Evolutionary conservation across 2,888 invertebrate genomes (phyloP).

Genomic region (Plebejus melissa): DNA sequence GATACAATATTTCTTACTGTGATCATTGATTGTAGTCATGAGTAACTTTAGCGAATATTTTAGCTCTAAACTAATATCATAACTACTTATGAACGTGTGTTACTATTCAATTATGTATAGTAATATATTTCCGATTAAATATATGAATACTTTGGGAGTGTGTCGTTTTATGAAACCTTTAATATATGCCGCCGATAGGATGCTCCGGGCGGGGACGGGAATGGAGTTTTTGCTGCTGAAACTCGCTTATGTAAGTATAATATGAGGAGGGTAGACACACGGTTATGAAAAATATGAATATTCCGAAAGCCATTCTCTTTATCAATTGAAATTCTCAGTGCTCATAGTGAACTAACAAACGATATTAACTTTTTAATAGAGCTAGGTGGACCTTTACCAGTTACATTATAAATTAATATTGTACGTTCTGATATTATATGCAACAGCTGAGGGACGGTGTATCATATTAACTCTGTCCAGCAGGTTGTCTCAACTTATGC

Average conservation of each 20-base stretch:
- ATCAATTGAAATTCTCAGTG: not conserved
- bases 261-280: not conserved
- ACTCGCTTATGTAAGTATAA: slow-evolving; percentile 6
- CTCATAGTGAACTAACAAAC: not conserved
- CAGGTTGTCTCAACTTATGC: not conserved
- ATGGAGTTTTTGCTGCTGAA: not conserved
- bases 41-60: slow-evolving; percentile 37
- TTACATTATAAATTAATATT: not conserved
- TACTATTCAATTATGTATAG: slow-evolving; percentile 35
- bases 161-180: not conserved
- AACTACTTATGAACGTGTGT: slow-evolving; percentile 35
- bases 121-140: slow-evolving; percentile 34
- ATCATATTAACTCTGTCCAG: not conserved
- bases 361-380: not conserved
- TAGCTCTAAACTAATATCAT: slow-evolving; percentile 37
- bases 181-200: not conserved
- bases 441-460: not conserved
- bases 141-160: slow-evolving; percentile 32
- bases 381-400: not conserved
- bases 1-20: slow-evolving; percentile 41
- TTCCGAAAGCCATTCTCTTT: not conserved
- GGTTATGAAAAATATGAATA: slow-evolving; percentile 9
- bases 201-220: not conserved
- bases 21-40: slow-evolving; percentile 39
- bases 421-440: not conserved